Conservation (phyloP, 2,888 invertebrate species). For the Drosophila dives region DNA sequence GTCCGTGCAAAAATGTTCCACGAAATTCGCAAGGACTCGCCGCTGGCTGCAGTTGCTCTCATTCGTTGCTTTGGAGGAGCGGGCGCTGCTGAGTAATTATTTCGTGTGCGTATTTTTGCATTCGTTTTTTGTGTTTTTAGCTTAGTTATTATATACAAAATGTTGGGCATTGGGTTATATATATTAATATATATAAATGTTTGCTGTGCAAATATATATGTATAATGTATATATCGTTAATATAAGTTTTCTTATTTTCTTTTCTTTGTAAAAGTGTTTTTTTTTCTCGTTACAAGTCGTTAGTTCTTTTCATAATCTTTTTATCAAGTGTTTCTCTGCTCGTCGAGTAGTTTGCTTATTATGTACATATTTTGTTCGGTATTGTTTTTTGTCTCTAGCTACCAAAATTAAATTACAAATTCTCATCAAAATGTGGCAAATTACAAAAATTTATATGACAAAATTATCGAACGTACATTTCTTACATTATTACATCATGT, state of each 20-base stretch:
- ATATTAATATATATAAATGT: conserved; percentile 68
- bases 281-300: conserved; percentile 63
- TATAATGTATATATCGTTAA: conserved; percentile 75
- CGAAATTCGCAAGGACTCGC: conserved; percentile 59
- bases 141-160: conserved; percentile 77
- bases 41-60: conserved; percentile 18
- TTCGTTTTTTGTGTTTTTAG: conserved; percentile 48
- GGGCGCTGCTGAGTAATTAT: conserved; percentile 49
- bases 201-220: conserved; percentile 81
- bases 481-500: conserved; percentile 32
- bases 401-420: conserved; percentile 54
- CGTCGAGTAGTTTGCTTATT: conserved; percentile 55
- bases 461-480: conserved; percentile 25
- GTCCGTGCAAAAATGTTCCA: conserved; percentile 79
- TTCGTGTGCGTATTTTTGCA: conserved; percentile 72
- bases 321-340: conserved; percentile 57
- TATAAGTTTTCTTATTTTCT: conserved; percentile 27
- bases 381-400: conserved; percentile 48
- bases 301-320: conserved; percentile 52
- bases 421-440: conserved; percentile 57
- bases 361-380: conserved; percentile 38
- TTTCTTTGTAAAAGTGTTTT: conserved; percentile 63
- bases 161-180: conserved; percentile 64
- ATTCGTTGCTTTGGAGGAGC: conserved; percentile 10
- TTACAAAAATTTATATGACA: conserved; percentile 69